A percentile compares a stretch with the other conserved stretches of the same genome.
phyloP scores from a whole-genome alignment of 1,140 invertebrate genomes.

The Elymnias hypermnestra region DNA sequence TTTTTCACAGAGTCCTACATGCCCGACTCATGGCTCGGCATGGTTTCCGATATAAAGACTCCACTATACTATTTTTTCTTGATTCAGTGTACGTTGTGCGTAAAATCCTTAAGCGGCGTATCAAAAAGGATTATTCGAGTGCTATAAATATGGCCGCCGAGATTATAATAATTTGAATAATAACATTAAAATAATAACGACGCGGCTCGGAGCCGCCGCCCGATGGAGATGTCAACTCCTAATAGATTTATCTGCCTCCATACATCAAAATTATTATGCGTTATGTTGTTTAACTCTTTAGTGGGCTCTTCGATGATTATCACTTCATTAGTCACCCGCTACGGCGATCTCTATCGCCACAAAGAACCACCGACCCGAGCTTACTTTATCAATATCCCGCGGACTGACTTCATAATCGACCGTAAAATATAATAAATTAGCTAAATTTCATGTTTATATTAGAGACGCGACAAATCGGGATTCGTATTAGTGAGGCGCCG shows the following conservation, averaged over 20 bases:
- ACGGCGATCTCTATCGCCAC: constrained; percentile 24
- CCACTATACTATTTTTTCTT: too few relatives aligned
- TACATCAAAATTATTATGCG: constrained; percentile 51
- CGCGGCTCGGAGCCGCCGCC: constrained; percentile 34
- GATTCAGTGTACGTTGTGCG: constrained; percentile 32
- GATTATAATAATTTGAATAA: constrained; percentile 72
- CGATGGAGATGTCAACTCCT: constrained; percentile 53
- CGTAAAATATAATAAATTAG: neutral
- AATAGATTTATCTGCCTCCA: constrained; percentile 63
- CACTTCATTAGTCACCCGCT: constrained; percentile 47
- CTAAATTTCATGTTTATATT: too few relatives aligned
- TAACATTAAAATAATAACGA: constrained; percentile 72
- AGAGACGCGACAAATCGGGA: too few relatives aligned
- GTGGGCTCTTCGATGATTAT: constrained; percentile 39
- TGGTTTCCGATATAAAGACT: too few relatives aligned
- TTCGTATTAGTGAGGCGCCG: too few relatives aligned
- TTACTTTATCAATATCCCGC: constrained; percentile 12
- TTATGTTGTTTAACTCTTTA: constrained; percentile 39
- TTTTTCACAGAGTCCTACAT: too few relatives aligned
- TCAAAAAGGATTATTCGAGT: constrained; percentile 61
- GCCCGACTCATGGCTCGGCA: too few relatives aligned
- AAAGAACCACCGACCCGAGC: constrained; percentile 11
- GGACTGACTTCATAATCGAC: neutral
- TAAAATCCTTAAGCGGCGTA: constrained; percentile 54
- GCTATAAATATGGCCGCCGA: constrained; percentile 63